A percentile compares a stretch with the other conserved stretches of the same genome.
Conservation (phyloP, 2,888 invertebrate genomes). For the Drosophila lutescens region DNA sequence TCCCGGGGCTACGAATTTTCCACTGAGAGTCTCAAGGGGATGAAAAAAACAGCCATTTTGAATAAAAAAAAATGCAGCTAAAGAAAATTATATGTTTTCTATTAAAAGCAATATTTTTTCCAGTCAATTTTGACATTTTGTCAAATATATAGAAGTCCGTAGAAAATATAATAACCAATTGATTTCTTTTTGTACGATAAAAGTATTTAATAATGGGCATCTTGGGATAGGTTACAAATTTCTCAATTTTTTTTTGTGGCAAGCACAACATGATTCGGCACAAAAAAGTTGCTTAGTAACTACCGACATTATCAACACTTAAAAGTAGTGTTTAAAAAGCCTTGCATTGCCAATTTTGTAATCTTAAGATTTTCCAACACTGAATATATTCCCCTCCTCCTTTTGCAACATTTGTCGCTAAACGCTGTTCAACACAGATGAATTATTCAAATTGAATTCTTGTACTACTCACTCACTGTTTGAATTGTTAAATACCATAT, state of each 20-base stretch:
- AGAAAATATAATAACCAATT: no score
- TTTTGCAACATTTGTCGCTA: slow-evolving; percentile 74
- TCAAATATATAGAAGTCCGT: no score
- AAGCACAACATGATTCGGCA: neutral
- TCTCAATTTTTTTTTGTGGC: no score
- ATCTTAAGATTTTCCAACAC: neutral
- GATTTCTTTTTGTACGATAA: no score
- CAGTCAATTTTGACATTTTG: no score
- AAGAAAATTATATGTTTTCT: no score
- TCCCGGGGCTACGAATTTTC: neutral
- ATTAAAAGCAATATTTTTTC: no score
- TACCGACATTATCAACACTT: neutral
- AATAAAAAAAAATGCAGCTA: no score
- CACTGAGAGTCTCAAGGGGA: neutral
- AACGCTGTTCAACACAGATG: slow-evolving; percentile 60
- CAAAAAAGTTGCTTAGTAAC: neutral
- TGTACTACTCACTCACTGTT: slow-evolving; percentile 79
- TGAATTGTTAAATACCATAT: slow-evolving; percentile 49
- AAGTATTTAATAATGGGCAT: no score
- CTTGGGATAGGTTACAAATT: no score
- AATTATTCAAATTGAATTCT: slow-evolving; percentile 69
- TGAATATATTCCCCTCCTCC: neutral
- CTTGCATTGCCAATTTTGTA: neutral
- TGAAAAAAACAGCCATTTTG: no score
- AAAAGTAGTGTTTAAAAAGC: neutral